Percentiles rank a stretch among this genome's conserved stretches.
phyloP scores from a whole-genome alignment of 1,140 invertebrate genomes.

The Globodera rostochiensis region DNA sequence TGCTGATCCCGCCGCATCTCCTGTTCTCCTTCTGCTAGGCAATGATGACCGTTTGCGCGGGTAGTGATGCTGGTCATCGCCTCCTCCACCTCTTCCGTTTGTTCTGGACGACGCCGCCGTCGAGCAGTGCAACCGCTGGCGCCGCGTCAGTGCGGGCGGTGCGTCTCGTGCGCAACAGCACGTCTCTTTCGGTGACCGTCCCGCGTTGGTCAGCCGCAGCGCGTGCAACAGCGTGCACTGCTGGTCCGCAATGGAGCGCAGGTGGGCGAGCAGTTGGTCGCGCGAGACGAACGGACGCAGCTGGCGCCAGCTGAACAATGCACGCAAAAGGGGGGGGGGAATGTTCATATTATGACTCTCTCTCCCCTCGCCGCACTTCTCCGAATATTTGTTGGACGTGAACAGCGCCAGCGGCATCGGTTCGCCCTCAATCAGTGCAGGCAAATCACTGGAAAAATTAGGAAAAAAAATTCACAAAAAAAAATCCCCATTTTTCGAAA shows the following conservation, averaged over 20 bases:
- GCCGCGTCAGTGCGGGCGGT: neutral
- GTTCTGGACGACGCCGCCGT: no score
- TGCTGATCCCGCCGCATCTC: neutral
- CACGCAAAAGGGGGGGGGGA: neutral
- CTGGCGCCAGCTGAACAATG: conserved; percentile 16
- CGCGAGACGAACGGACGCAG: neutral
- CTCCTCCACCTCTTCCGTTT: no score
- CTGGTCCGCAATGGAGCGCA: conserved; percentile 33
- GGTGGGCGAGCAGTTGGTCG: conserved; percentile 10
- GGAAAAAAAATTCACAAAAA: neutral
- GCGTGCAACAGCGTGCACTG: conserved; percentile 32
- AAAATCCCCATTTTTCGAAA: neutral
- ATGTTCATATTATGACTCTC: neutral
- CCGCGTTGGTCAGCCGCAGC: conserved; percentile 29
- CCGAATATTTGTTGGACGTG: conserved; percentile 31
- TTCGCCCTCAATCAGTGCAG: conserved; percentile 39
- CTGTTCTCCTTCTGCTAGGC: neutral
- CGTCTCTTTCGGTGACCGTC: conserved; percentile 35
- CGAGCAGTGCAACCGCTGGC: neutral
- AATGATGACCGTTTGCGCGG: neutral
- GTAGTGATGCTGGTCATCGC: no score
- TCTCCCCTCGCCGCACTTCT: conserved; percentile 20
- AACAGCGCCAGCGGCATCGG: conserved; percentile 32
- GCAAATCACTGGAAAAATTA: conserved; percentile 29
- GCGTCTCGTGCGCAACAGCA: conserved; percentile 30